Evolutionary conservation across 1,140 invertebrate genomes (phyloP).

Genomic region (Drosophila tristis): DNA sequence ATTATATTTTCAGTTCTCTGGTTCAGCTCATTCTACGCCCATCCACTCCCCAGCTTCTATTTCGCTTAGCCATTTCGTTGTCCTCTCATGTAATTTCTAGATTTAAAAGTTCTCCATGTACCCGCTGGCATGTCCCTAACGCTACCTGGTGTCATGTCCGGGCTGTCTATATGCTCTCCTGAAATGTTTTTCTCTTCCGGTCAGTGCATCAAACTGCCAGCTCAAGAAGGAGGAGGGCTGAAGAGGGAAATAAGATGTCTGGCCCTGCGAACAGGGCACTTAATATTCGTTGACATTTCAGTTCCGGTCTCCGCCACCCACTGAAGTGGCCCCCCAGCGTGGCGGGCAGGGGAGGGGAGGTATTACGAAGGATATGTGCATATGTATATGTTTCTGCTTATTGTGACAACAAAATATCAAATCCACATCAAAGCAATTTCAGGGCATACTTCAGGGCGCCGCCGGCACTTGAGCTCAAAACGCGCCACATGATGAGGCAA

Average conservation of each 20-base stretch:
- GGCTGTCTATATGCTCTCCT: constrained; percentile 20
- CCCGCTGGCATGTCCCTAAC: no score
- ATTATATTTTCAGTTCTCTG: no score
- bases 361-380: constrained; percentile 5
- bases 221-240: constrained; percentile 12
- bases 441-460: constrained; percentile 72
- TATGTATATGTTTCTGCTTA: constrained; percentile 32
- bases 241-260: constrained; percentile 15
- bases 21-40: no score
- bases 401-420: constrained; percentile 62
- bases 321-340: not conserved
- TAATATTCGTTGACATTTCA: constrained; percentile 58
- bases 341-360: not conserved
- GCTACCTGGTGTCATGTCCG: no score
- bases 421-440: constrained; percentile 74
- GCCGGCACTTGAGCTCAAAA: constrained; percentile 57
- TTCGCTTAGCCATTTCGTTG: no score
- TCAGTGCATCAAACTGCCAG: constrained; percentile 75
- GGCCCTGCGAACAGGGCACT: constrained; percentile 57
- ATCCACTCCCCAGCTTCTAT: no score
- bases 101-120: not conserved
- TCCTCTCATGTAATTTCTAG: not conserved
- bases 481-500: constrained; percentile 32
- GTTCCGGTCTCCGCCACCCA: no score
- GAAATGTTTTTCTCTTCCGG: constrained; percentile 52